A percentile compares a stretch with the other conserved stretches of the same genome.
phyloP scores from a whole-genome alignment of 2,113 vertebrate genomes.

The Thalassarche chlororhynchos region DNA sequence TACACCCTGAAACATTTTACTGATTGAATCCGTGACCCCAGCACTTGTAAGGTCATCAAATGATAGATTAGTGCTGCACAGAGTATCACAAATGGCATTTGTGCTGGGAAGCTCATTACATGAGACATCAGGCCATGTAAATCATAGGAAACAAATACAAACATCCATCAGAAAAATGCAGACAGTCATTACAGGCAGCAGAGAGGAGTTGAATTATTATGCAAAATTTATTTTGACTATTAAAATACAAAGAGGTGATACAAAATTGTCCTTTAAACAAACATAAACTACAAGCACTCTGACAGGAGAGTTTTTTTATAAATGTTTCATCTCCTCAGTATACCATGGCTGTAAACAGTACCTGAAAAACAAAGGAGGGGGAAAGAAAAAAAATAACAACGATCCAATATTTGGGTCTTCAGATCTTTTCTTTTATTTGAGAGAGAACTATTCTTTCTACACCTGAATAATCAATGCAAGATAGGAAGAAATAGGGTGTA shows the following conservation, averaged over 20 bases:
- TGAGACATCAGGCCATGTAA: constrained; percentile 76
- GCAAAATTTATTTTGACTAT: constrained; percentile 72
- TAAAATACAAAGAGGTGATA: constrained; percentile 70
- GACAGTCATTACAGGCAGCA: constrained; percentile 70
- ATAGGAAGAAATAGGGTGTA: constrained; percentile 38
- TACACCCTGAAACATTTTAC: constrained; percentile 71
- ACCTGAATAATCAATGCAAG: constrained; percentile 50
- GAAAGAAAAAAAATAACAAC: accelerated
- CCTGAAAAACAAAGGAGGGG: background rate
- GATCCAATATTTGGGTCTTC: background rate
- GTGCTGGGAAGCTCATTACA: constrained; percentile 73
- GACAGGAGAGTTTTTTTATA: constrained; percentile 1
- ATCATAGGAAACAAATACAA: constrained; percentile 77
- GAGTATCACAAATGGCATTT: constrained; percentile 66
- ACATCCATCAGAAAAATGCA: constrained; percentile 62
- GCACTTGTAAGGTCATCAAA: constrained; percentile 67
- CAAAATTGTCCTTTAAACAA: constrained; percentile 69
- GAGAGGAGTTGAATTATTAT: constrained; percentile 66
- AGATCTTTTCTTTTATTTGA: background rate
- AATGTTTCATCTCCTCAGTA: background rate
- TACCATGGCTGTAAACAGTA: background rate
- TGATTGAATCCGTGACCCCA: constrained; percentile 73
- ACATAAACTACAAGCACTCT: constrained; percentile 20
- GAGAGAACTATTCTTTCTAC: background rate
- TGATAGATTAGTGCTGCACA: constrained; percentile 67